These are phyloP conservation scores for Erpobdella octoculata DNA, from an alignment of 2,888 invertebrate species.

Conservation along the genomic window DNA sequence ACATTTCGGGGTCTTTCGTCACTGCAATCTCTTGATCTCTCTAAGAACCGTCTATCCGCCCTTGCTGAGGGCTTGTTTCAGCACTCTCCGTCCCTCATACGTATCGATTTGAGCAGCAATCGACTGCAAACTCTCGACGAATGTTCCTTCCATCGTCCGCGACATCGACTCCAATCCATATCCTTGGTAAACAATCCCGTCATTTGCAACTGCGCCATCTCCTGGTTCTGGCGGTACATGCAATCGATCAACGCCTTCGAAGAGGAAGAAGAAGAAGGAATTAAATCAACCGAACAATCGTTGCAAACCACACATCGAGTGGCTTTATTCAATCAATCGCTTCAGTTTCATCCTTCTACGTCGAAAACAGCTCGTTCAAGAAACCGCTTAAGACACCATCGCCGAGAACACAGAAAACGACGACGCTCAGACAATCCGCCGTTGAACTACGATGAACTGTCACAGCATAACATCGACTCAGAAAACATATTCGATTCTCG, in stretches of 20 bases:
- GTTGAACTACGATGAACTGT: background rate
- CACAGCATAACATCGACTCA: background rate
- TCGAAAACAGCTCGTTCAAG: background rate
- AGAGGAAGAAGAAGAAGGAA: too few relatives aligned
- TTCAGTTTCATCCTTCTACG: background rate
- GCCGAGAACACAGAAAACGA: background rate
- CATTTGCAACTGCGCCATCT: slow-evolving; percentile 30
- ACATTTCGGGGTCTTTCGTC: slow-evolving; percentile 33
- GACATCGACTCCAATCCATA: slow-evolving; percentile 27
- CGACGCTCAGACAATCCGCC: too few relatives aligned
- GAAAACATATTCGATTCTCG: background rate
- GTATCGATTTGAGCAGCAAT: slow-evolving; percentile 32
- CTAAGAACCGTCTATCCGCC: slow-evolving; percentile 30
- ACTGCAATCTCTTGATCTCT: slow-evolving; percentile 34
- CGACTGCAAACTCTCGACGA: slow-evolving; percentile 25
- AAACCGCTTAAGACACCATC: background rate
- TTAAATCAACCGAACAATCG: background rate
- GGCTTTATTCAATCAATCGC: background rate
- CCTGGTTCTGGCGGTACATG: slow-evolving; percentile 33
- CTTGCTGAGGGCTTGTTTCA: slow-evolving; percentile 32
- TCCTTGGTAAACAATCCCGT: slow-evolving; percentile 35
- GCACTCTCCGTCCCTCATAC: slow-evolving; percentile 25
- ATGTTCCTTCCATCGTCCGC: slow-evolving; percentile 27
- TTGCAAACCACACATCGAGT: background rate
- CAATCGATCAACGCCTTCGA: background rate